Evolutionary conservation across 2,888 invertebrate genomes (phyloP), one percentile per base, ranked within the genome.

Genomic region (Limnephilus rhombicus): DNA sequence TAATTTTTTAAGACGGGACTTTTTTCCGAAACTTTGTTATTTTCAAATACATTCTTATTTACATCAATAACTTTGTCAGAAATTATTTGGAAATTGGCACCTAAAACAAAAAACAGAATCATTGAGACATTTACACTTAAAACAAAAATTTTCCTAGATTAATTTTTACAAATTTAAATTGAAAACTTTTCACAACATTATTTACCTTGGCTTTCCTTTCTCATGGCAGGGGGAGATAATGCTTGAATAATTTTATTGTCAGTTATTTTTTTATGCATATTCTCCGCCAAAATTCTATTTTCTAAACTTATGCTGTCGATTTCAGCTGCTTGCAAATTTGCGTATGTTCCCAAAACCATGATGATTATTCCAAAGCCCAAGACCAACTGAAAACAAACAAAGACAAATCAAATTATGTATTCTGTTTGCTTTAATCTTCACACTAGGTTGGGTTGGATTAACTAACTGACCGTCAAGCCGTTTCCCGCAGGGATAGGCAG

Each of bases 281-380:
- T 94, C 80, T 87, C 82, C 31, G 90, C 80, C 11, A 88, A 53
- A n/a, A 91, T 83, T 87, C 91, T 94, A 93, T 81, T 94, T 94
- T 94, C 89, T 94, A 93, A 92, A 94, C 94, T 82, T 95, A 92
- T 92, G 94, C 94, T 94, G 93, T 95, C 94, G 11, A 94, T 95
- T 94, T 98, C 98, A 1, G 97, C 97, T 0, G 97, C 98, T 94
- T 97, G 98, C 92, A 98, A 96, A 95, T 98, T 99, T 0, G 98
- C 98, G 95, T 98, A 99, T 0, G 99, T 99, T 85, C 99, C 98
- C 85, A 99, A 96, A 34, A 99, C 97, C 97, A 99, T 97, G 91
- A 99, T 97, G 89, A 98, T 97, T n/a, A 99, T 96, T 0, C 99
- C 99, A 93, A 98, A 96, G 86, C 98, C 96, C 83, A 99, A 95